These are phyloP conservation scores for Disparrhopalites patrizii DNA, from an alignment of 2,888 invertebrate species.

Conservation along the genomic window DNA sequence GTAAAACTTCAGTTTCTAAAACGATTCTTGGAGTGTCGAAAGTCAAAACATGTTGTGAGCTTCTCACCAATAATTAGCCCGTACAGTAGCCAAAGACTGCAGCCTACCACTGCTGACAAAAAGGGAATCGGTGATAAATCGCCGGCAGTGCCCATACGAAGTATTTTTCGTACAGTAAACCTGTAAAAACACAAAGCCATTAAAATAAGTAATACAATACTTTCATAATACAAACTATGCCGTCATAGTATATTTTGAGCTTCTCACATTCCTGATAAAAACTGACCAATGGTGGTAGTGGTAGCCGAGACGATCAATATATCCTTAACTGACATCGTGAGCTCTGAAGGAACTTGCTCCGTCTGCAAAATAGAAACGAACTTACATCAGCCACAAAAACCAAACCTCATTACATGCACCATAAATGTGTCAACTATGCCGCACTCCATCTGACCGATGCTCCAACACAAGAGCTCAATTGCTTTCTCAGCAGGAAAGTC, in stretches of 20 bases:
- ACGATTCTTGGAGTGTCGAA: no score
- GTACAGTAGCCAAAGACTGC: conserved; percentile 41
- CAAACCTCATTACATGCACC: no score
- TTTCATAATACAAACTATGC: neutral
- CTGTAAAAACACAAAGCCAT: conserved; percentile 28
- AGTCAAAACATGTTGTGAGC: no score
- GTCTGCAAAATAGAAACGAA: no score
- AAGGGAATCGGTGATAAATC: conserved; percentile 44
- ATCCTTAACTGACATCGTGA: conserved; percentile 55
- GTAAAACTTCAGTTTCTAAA: no score
- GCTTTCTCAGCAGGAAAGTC: no score
- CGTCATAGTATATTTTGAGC: no score
- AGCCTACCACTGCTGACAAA: conserved; percentile 58
- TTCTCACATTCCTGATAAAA: conserved; percentile 78
- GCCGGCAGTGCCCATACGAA: conserved; percentile 36
- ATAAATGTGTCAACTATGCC: no score
- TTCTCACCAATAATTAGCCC: conserved; percentile 41
- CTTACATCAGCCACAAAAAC: no score
- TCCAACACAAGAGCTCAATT: no score
- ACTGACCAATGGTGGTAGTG: conserved; percentile 73
- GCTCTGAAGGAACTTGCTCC: neutral
- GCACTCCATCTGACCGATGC: no score
- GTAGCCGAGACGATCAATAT: conserved; percentile 67
- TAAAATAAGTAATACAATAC: neutral
- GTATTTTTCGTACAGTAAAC: conserved; percentile 41